A percentile compares a stretch with the other conserved stretches of the same genome.
phyloP scores from a whole-genome alignment of 2,113 vertebrate genomes.

The Clarias gariepinus region DNA sequence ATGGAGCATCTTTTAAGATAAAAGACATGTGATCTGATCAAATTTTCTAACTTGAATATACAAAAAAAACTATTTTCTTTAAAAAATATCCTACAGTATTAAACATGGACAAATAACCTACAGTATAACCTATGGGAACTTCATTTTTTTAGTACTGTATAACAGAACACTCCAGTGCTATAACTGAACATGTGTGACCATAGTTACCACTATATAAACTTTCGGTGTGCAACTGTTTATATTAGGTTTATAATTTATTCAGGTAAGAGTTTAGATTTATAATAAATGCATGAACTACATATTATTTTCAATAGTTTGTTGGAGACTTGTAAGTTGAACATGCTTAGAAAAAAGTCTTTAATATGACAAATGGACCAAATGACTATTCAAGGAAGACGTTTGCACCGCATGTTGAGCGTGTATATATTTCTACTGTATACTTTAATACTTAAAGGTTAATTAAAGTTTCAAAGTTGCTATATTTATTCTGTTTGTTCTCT shows the following conservation, averaged over 20 bases:
- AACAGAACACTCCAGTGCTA: not conserved
- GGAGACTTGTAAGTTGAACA: too few relatives aligned
- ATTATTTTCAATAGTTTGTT: too few relatives aligned
- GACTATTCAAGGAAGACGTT: too few relatives aligned
- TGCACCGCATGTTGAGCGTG: too few relatives aligned
- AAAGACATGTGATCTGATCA: not conserved
- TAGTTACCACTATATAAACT: not conserved
- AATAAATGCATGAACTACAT: not conserved
- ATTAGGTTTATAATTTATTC: not conserved
- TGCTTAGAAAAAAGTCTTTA: too few relatives aligned
- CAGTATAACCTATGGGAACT: not conserved
- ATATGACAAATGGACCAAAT: too few relatives aligned
- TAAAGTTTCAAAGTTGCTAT: too few relatives aligned
- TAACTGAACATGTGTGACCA: not conserved
- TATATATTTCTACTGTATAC: too few relatives aligned
- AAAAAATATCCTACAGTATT: too few relatives aligned
- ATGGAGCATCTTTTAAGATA: not conserved
- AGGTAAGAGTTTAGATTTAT: not conserved
- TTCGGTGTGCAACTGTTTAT: not conserved
- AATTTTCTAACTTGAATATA: not conserved
- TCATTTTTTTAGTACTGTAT: not conserved
- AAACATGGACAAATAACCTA: not conserved
- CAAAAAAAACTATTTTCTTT: not conserved
- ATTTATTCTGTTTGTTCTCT: too few relatives aligned
- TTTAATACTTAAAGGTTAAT: too few relatives aligned